These are phyloP conservation scores for Agelas oroides DNA, from an alignment of 37 sponge, comb jelly and placozoan species.

Conservation along the genomic window DNA sequence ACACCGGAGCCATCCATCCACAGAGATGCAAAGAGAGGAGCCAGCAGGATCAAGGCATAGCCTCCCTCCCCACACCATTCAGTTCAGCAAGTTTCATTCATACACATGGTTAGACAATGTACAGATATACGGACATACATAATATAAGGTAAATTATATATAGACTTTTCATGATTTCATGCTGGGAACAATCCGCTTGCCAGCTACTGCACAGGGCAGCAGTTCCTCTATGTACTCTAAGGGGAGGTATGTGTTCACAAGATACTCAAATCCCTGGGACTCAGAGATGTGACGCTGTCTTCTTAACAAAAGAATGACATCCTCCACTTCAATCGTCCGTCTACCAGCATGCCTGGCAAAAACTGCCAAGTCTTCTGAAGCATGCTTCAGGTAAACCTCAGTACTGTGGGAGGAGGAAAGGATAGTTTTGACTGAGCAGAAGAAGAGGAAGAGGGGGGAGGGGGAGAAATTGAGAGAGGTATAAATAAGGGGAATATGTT, in stretches of 20 bases:
- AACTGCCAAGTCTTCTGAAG: constrained; percentile 9
- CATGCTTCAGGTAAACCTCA: constrained; percentile 30
- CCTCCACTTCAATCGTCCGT: constrained; percentile 23
- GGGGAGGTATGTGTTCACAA: constrained; percentile 41
- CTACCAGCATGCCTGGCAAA: constrained; percentile 32
- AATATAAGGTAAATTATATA: too few relatives aligned
- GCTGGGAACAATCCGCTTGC: constrained; percentile 2
- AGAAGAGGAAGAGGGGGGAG: background rate
- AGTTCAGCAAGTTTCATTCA: too few relatives aligned
- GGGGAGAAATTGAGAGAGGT: too few relatives aligned
- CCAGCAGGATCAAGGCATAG: too few relatives aligned
- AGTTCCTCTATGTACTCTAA: constrained; percentile 38
- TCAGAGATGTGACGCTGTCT: constrained; percentile 24
- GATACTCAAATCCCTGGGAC: constrained; percentile 6
- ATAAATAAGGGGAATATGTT: too few relatives aligned
- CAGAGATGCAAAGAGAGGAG: too few relatives aligned
- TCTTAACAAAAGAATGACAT: constrained; percentile 22
- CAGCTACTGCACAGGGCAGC: constrained; percentile 25
- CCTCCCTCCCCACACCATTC: too few relatives aligned
- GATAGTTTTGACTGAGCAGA: too few relatives aligned
- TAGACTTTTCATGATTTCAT: background rate
- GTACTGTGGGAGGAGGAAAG: constrained; percentile 1
- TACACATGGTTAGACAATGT: too few relatives aligned
- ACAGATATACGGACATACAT: too few relatives aligned
- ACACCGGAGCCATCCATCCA: too few relatives aligned